phyloP scores from a whole-genome alignment of 30 jellyfish, hydroid and myxozoan species.

The Hydra vulgaris region DNA sequence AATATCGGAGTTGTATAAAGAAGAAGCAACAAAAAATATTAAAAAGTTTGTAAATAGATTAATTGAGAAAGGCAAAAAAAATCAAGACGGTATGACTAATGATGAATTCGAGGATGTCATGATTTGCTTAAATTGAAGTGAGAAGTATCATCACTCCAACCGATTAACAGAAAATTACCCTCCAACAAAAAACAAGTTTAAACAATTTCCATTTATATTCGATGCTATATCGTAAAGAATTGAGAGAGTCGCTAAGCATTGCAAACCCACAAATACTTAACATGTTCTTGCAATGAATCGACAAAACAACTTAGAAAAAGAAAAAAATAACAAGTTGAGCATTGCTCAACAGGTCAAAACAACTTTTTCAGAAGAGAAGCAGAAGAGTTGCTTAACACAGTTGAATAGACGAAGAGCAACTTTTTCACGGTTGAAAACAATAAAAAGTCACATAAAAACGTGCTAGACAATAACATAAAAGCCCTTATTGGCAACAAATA shows the following conservation, averaged over 20 bases:
- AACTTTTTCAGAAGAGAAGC: not conserved
- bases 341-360: slow-evolving; percentile 3
- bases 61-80: not conserved
- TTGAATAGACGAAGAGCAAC: too few relatives aligned
- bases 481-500: too few relatives aligned
- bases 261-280: not conserved
- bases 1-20: slow-evolving; percentile 1
- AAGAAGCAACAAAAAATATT: not conserved
- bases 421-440: too few relatives aligned
- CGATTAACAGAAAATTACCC: too few relatives aligned
- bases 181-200: not conserved
- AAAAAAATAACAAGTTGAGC: not conserved
- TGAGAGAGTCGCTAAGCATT: not conserved
- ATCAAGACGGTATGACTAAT: not conserved
- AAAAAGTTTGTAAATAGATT: not conserved
- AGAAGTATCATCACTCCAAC: slow-evolving; percentile 1
- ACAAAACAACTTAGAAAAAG: not conserved
- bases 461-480: too few relatives aligned
- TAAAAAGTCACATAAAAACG: too few relatives aligned
- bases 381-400: too few relatives aligned
- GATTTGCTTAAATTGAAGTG: not conserved
- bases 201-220: slow-evolving; percentile 1
- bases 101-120: not conserved
- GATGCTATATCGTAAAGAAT: slow-evolving; percentile 1
- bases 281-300: not conserved